A percentile compares a stretch with the other conserved stretches of the same genome.
These are phyloP conservation scores for Sinocyclocheilus rhinocerous DNA, from an alignment of 2,113 vertebrate genomes.

Conservation along the genomic window DNA sequence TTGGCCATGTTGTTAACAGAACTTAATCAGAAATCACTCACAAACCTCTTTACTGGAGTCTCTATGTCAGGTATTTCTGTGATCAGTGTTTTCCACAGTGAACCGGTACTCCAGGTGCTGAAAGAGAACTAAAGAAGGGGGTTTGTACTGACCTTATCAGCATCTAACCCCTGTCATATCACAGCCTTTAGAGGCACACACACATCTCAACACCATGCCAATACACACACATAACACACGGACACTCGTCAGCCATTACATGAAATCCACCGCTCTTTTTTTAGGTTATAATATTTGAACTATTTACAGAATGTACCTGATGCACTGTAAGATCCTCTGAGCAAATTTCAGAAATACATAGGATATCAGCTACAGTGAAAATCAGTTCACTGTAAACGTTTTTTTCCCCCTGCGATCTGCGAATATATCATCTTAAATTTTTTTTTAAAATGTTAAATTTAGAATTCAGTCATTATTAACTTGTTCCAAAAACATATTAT, in stretches of 20 bases:
- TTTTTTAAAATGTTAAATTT: too few relatives aligned
- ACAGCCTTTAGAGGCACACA: slow-evolving; percentile 49
- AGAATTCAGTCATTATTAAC: too few relatives aligned
- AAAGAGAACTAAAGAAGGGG: slow-evolving; percentile 68
- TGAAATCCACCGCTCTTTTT: background rate
- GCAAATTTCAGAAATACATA: background rate
- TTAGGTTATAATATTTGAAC: slow-evolving; percentile 11
- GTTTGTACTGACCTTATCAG: slow-evolving; percentile 82
- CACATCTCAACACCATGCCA: slow-evolving; percentile 59
- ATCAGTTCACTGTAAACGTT: background rate
- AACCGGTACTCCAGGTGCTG: slow-evolving; percentile 38
- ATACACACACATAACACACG: slow-evolving; percentile 53
- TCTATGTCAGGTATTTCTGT: slow-evolving; percentile 30
- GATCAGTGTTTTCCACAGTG: slow-evolving; percentile 39
- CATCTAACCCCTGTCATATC: slow-evolving; percentile 79
- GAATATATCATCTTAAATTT: background rate
- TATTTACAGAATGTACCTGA: slow-evolving; percentile 6
- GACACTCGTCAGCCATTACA: slow-evolving; percentile 15
- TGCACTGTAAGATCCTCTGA: background rate
- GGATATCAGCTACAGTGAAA: background rate
- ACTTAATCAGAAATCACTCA: slow-evolving; percentile 75
- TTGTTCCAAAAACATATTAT: too few relatives aligned
- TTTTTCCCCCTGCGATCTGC: background rate
- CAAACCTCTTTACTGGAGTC: slow-evolving; percentile 26
- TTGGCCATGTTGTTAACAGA: slow-evolving; percentile 74